These are phyloP conservation scores for Drosophila prosaltans DNA, from an alignment of 1,140 invertebrate species.

Conservation along the genomic window DNA sequence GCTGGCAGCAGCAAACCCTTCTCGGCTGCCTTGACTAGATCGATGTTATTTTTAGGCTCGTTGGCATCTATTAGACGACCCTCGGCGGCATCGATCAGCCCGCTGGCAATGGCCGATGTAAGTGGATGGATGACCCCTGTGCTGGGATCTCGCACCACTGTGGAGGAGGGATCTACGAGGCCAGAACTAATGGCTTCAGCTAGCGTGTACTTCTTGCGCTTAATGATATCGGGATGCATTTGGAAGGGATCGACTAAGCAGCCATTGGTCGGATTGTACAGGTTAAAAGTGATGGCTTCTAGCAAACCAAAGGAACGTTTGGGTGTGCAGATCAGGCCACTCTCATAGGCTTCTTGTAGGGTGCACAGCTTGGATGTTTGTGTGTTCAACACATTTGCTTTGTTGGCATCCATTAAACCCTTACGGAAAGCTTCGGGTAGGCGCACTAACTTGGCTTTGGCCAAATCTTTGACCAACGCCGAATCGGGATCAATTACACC, in stretches of 20 bases:
- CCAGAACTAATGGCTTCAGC: conserved; percentile 90
- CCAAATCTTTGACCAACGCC: conserved; percentile 93
- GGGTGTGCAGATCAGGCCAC: conserved; percentile 89
- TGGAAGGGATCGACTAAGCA: conserved; percentile 91
- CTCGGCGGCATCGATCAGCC: conserved; percentile 89
- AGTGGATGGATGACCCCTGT: conserved; percentile 90
- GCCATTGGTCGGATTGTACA: conserved; percentile 92
- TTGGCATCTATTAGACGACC: conserved; percentile 88
- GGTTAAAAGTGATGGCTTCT: conserved; percentile 91
- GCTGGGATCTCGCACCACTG: conserved; percentile 91
- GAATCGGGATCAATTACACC: conserved; percentile 94
- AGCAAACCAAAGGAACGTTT: conserved; percentile 90
- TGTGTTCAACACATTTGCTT: conserved; percentile 92
- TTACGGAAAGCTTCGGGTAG: conserved; percentile 93
- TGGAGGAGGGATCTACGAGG: conserved; percentile 92
- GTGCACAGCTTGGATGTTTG: conserved; percentile 91
- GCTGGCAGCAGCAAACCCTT: conserved; percentile 94
- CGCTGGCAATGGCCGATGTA: conserved; percentile 89
- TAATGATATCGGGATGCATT: conserved; percentile 87
- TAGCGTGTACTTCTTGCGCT: conserved; percentile 88
- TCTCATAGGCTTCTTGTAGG: conserved; percentile 89
- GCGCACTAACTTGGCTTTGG: conserved; percentile 91
- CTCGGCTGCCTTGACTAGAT: conserved; percentile 94
- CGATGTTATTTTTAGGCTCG: conserved; percentile 87
- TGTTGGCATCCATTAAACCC: conserved; percentile 94